Percentiles rank a stretch among this genome's conserved stretches.
Evolutionary conservation across 2,113 vertebrate genomes (phyloP).

Genomic region (Melanerpes formicivorus): DNA sequence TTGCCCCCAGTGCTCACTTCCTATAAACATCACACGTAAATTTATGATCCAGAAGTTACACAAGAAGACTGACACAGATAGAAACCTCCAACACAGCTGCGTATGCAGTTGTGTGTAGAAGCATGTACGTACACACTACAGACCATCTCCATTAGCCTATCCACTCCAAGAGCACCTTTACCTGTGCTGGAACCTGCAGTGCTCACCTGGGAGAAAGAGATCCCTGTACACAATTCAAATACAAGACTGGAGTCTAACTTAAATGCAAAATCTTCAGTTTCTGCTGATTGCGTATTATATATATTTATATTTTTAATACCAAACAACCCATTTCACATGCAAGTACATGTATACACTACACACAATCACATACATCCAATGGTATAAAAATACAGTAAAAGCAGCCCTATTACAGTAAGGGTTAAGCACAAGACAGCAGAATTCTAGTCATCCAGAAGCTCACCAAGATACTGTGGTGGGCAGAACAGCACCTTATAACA

Average conservation of each 20-base stretch:
- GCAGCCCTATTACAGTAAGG: not conserved
- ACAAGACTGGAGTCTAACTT: not conserved
- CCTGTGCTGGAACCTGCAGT: not conserved
- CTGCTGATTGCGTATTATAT: not conserved
- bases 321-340: not conserved
- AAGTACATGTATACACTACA: not conserved
- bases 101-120: not conserved
- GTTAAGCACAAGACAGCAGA: not conserved
- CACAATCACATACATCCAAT: rapidly evolving
- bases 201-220: not conserved
- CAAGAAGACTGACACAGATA: not conserved
- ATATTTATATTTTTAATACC: not conserved
- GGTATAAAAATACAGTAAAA: not conserved
- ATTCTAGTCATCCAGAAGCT: not conserved
- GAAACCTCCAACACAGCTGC: not conserved
- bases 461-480: not conserved
- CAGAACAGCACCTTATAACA: not conserved
- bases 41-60: not conserved
- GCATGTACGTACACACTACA: too few relatives aligned
- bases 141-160: not conserved
- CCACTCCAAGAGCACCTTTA: rapidly evolving
- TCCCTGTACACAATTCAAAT: not conserved
- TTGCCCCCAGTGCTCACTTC: not conserved
- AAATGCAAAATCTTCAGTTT: not conserved
- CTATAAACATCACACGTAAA: rapidly evolving